phyloP scores from a whole-genome alignment of 2,113 vertebrate species.

The Dryoscopus gambensis region DNA sequence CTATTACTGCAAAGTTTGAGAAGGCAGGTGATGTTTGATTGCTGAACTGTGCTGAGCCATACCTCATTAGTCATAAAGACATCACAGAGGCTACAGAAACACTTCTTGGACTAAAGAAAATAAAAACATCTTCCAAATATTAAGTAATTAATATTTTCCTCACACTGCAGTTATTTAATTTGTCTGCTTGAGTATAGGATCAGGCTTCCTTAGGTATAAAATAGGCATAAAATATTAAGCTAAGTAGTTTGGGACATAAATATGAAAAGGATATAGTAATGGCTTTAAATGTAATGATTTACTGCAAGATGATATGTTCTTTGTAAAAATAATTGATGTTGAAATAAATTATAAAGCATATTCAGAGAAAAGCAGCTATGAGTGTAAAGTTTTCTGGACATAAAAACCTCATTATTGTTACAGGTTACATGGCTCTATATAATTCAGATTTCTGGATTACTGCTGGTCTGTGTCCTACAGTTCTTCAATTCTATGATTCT shows the following conservation, averaged over 20 bases:
- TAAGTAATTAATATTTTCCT: not conserved
- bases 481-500: slow-evolving; percentile 97
- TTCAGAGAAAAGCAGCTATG: not conserved
- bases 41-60: not conserved
- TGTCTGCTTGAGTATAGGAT: not conserved
- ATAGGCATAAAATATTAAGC: not conserved
- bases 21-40: not conserved
- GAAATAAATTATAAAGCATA: not conserved
- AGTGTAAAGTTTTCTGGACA: not conserved
- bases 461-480: slow-evolving; percentile 90
- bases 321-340: not conserved
- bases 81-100: not conserved
- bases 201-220: not conserved
- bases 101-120: not conserved
- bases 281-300: not conserved
- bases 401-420: slow-evolving; percentile 4
- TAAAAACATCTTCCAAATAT: not conserved
- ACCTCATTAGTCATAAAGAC: not conserved
- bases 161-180: not conserved
- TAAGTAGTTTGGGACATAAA: not conserved
- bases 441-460: slow-evolving; percentile 82
- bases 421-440: slow-evolving; percentile 85
- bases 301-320: not conserved
- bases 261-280: not conserved
- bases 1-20: not conserved